A percentile compares a stretch with the other conserved stretches of the same genome.
These are phyloP conservation scores for Donacobius atricapilla DNA, from an alignment of 2,113 vertebrate species.

Conservation along the genomic window DNA sequence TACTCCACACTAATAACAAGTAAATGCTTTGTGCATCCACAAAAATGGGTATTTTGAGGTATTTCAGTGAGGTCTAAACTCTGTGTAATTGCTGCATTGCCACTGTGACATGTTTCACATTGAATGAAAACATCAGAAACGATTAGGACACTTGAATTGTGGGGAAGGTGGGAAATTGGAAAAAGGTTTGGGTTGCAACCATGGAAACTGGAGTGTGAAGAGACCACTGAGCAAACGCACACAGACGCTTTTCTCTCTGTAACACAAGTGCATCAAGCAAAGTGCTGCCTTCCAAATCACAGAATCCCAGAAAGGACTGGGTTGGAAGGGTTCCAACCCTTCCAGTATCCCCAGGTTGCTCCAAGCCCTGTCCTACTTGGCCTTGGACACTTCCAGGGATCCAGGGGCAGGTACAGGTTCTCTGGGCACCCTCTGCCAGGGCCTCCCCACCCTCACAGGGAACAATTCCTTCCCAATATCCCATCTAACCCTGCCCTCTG, in stretches of 20 bases:
- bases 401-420: neutral
- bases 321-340: too few species aligned
- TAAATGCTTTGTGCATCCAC: neutral
- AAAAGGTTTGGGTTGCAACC: neutral
- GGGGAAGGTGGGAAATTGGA: neutral
- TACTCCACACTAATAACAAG: neutral
- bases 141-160: fast-evolving
- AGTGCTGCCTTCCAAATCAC: neutral
- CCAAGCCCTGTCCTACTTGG: fast-evolving
- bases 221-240: neutral
- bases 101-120: neutral
- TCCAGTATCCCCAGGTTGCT: too few species aligned
- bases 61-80: neutral
- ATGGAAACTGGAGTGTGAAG: neutral
- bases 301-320: neutral
- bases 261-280: neutral
- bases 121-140: neutral
- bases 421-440: neutral
- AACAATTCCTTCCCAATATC: neutral
- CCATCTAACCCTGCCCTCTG: neutral
- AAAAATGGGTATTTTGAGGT: neutral
- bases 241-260: neutral
- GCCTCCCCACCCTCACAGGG: fast-evolving
- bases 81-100: neutral
- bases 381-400: neutral